Conservation (phyloP, 2,888 invertebrate genomes). For the Ichneumoninae sp. region DNA sequence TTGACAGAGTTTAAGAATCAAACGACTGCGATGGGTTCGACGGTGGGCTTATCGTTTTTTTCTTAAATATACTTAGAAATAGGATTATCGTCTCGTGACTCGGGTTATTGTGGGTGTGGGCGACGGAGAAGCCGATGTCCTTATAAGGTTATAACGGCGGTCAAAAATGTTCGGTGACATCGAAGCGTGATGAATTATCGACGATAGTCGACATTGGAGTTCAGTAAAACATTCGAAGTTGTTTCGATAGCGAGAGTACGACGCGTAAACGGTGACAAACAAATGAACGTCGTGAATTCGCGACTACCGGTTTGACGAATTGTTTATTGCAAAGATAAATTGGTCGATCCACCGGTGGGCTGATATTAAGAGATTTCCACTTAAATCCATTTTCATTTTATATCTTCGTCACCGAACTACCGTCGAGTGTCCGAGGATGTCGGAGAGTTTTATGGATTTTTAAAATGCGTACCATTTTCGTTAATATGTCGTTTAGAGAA, state of each 20-base stretch:
- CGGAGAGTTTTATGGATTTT: conserved; percentile 38
- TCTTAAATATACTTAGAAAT: background rate
- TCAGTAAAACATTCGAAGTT: background rate
- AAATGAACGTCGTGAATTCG: conserved; percentile 18
- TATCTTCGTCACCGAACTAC: conserved; percentile 4
- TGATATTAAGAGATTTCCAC: conserved; percentile 41
- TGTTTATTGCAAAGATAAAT: conserved; percentile 57
- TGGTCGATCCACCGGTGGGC: conserved; percentile 42
- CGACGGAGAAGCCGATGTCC: conserved; percentile 70
- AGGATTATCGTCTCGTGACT: background rate
- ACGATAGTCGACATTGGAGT: background rate
- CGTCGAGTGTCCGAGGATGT: conserved; percentile 36
- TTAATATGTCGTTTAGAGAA: conserved; percentile 43
- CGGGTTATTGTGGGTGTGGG: conserved; percentile 63
- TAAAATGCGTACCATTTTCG: conserved; percentile 63
- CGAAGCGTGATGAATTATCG: background rate
- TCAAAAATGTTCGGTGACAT: conserved; percentile 44
- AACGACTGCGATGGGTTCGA: background rate
- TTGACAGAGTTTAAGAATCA: background rate
- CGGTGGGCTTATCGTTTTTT: background rate
- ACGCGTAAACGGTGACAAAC: background rate
- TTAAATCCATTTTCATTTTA: conserved; percentile 25
- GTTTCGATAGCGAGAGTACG: background rate
- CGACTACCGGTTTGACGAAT: conserved; percentile 58
- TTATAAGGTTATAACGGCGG: conserved; percentile 74